Percentiles rank a stretch among this genome's conserved stretches.
These are phyloP conservation scores for Montipora foliosa DNA, from an alignment of 64 coral and sea anemone genomes.

Conservation along the genomic window DNA sequence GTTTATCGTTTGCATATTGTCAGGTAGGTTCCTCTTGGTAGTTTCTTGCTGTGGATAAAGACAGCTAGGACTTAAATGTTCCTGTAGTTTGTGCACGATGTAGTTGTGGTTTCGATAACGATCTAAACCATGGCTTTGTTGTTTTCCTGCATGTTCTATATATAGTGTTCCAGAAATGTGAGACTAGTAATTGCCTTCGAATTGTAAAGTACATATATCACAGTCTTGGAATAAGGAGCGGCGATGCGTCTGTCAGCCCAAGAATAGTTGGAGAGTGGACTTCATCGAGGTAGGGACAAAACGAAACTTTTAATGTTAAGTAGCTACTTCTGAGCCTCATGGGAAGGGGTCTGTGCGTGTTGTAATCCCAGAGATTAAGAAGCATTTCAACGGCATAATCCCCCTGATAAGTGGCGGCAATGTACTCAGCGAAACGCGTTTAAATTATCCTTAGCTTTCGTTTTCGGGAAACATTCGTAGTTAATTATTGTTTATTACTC, in stretches of 20 bases:
- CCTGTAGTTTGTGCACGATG: neutral
- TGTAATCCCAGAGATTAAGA: slow-evolving; percentile 51
- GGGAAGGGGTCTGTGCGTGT: neutral
- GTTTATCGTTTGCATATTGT: slow-evolving; percentile 6
- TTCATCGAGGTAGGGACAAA: slow-evolving; percentile 47
- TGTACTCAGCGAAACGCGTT: slow-evolving; percentile 46
- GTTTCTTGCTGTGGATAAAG: neutral
- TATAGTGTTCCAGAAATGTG: slow-evolving; percentile 44
- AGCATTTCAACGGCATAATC: slow-evolving; percentile 54
- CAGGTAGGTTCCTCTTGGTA: slow-evolving; percentile 4
- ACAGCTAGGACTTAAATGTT: neutral
- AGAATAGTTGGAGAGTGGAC: slow-evolving; percentile 67
- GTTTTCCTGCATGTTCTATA: slow-evolving; percentile 56
- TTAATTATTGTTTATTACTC: slow-evolving; percentile 62
- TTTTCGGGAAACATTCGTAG: slow-evolving; percentile 37
- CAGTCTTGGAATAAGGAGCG: slow-evolving; percentile 27
- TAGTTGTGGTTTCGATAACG: slow-evolving; percentile 31
- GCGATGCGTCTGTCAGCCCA: neutral
- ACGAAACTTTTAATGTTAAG: neutral
- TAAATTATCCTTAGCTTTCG: slow-evolving; percentile 27
- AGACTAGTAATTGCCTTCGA: slow-evolving; percentile 38
- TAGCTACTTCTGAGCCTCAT: neutral
- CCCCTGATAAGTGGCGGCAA: slow-evolving; percentile 46
- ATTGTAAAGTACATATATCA: slow-evolving; percentile 61
- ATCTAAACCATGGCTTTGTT: slow-evolving; percentile 53